Evolutionary conservation across 2,797 vertebrate genomes (phyloP), one percentile per base, ranked within the genome.

Genomic region (Arvicola amphibius): DNA sequence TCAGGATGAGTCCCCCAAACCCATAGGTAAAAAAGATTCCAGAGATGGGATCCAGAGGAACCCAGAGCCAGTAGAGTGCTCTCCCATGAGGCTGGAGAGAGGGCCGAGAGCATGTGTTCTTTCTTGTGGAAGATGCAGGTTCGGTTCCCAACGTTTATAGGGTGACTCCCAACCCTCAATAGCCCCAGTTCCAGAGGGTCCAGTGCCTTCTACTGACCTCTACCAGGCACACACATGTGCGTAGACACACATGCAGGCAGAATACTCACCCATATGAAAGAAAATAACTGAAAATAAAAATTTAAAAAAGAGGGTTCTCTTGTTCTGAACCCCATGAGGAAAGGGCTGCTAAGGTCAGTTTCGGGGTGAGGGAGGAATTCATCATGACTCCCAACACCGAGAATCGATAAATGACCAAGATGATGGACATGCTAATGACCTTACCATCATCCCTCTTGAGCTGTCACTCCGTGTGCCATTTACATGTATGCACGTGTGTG

Each of bases 21-120:
- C 2, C 48, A 8, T 0, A 19, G 46, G n/a, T 74, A 8, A 29
- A 43, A 59, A 51, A 9, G n/a, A 19, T 77, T 11, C 51, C 51
- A 2, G 11, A 46, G 23, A 1, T 19, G 51, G 61, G 65, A 21
- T 27, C 21, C 4, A 21, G 67, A 3, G 32, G 37, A 5, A 17
- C 27, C 32, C 71, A 32, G 83, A 46, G 6, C 6, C n/a, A 1
- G 1, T 0, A 5, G 51, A 37, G 46, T 0, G 6, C 23, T 19
- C 5, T 25, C 61, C 34, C 13, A 29, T 25, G 1, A 21, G 29
- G 16, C 29, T 74, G 46, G 29, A 51, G 29, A 34, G 48, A 78
- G 9, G 83, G 17, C 83, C 16, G 16, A 67, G 83, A 51, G 19
- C 32, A 9, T 4, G 0, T 67, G 63, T 69, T 86, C 46, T 51